Base-by-base conservation (phyloP, 1,140 invertebrate genomes). In the Acromyrmex heyeri region DNA sequence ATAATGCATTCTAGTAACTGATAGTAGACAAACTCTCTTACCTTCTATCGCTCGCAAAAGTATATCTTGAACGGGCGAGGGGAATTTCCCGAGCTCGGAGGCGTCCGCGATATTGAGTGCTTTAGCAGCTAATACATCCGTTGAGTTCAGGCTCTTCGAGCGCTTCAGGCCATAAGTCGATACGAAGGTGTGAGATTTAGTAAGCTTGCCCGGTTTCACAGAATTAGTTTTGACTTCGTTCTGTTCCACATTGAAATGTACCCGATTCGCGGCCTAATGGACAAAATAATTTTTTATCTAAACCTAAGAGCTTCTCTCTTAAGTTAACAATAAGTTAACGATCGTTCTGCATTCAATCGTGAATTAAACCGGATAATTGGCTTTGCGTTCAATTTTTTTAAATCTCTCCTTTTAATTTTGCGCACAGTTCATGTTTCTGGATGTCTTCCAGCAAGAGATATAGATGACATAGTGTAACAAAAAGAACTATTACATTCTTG, bases 141-240 rank as follows among this genome's bases (percentile, higher is more conserved):
- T 96, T 1, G 97, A 96, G 2, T 97, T 98, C 65, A 98, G 94
- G 69, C 97, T 98, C 93, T 98, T 98, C 10, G 98, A 98, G 30
- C 98, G 96, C 94, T 98, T 97, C 21, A 98, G 91, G n/a, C 96
- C 96, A 12, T 96, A 95, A 3, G 96, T 92, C 0, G 94, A 94
- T 14, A 95, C 92, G 67, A 95, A 95, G 12, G 94, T 95, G 53
- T 94, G 88, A 12, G 94, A 95, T 90, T 95, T 95, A 2, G 91
- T 94, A n/a, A 95, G 91, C 86, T 94, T 95, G 77, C 94, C 94
- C 3, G 94, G 93, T 85, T 93, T 95, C 18, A 79, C 73, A 24
- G 85, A 75, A 48, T 90, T 90, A 21, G 88, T 14, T 88, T 93
- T 94, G 7, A 86, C 59, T 55, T 94, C 94, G 27, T 88, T 88